Conservation (phyloP, 2,797 vertebrate species). For the Buphagus erythrorhynchus region DNA sequence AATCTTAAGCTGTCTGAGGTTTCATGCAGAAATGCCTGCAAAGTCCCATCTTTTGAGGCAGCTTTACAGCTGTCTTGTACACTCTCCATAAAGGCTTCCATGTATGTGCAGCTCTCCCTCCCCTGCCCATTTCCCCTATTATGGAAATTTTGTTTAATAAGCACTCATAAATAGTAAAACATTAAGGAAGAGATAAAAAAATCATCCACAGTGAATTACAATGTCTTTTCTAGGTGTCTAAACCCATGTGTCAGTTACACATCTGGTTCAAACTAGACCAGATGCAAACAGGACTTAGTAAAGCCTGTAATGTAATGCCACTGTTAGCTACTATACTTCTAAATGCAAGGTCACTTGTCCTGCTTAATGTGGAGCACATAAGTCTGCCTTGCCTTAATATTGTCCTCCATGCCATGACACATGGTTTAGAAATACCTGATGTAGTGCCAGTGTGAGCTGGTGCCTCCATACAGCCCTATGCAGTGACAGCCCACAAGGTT, state of each 20-base stretch:
- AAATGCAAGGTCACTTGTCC: neutral
- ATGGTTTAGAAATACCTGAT: neutral
- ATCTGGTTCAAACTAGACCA: neutral
- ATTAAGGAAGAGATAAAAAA: neutral
- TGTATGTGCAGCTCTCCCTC: neutral
- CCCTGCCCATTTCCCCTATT: neutral
- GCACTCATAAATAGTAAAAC: neutral
- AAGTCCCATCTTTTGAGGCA: neutral
- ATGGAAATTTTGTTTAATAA: neutral
- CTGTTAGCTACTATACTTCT: neutral
- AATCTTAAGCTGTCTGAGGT: neutral
- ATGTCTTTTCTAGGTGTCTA: neutral
- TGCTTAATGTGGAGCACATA: neutral
- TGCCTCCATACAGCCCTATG: neutral
- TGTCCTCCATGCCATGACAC: neutral
- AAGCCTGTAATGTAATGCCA: neutral
- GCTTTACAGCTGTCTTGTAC: neutral
- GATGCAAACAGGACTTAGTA: neutral
- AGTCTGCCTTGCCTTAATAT: neutral
- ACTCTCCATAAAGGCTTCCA: neutral
- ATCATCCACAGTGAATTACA: neutral
- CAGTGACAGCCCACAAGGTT: neutral
- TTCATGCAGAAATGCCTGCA: neutral
- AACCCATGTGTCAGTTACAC: neutral
- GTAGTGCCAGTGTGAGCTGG: neutral